Evolutionary conservation across 2,888 invertebrate species (phyloP).

Genomic region (Stramonita haemastoma): DNA sequence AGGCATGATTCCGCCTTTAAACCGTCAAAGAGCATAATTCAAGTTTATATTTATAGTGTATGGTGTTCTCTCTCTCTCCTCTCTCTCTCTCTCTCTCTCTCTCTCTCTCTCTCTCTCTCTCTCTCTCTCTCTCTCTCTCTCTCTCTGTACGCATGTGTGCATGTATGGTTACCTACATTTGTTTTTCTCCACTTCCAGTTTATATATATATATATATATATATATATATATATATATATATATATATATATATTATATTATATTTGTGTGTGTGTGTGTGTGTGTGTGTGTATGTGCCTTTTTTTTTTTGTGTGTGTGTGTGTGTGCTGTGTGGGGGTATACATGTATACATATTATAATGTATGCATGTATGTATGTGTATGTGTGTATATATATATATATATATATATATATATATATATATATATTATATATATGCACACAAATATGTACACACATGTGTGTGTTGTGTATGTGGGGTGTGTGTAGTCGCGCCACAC

Average conservation of each 20-base stretch:
- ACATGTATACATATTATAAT: not conserved
- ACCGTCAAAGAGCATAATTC: too few relatives aligned
- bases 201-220: not conserved
- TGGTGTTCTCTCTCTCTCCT: not conserved
- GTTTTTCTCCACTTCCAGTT: not conserved
- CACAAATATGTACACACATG: too few relatives aligned
- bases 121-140: not conserved
- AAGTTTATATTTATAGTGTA: too few relatives aligned
- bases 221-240: not conserved
- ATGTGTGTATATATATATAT: not conserved
- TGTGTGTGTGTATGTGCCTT: not conserved
- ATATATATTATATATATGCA: not conserved
- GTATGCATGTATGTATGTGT: too few relatives aligned
- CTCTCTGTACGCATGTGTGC: not conserved
- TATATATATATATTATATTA: not conserved
- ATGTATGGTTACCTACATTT: not conserved
- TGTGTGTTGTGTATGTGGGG: too few relatives aligned
- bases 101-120: not conserved
- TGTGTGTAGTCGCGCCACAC: too few relatives aligned
- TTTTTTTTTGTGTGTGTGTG: not conserved
- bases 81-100: conserved; percentile 5
- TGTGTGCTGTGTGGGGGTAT: too few relatives aligned
- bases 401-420: not conserved
- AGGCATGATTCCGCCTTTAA: too few relatives aligned
- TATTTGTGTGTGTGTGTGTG: not conserved